These are phyloP conservation scores for Litoditis marina DNA, from an alignment of 2,888 invertebrate species.

Conservation along the genomic window DNA sequence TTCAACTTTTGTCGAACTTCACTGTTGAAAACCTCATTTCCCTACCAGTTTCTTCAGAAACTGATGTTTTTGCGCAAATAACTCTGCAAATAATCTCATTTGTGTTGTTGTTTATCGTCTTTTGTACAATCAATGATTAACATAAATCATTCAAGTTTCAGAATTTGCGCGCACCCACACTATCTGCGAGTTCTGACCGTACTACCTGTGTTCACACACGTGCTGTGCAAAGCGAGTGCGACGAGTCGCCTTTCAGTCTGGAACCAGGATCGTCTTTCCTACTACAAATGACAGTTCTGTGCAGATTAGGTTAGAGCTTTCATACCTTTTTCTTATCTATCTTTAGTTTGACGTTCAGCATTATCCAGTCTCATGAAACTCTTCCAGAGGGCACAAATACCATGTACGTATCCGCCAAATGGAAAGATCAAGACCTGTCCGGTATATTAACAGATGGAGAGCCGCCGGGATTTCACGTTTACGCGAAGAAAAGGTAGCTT, in stretches of 20 bases:
- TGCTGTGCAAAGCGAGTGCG: slow-evolving; percentile 9
- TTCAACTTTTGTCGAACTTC: too few relatives aligned
- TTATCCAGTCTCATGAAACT: background rate
- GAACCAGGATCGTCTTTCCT: slow-evolving; percentile 13
- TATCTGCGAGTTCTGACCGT: slow-evolving; percentile 19
- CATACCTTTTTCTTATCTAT: background rate
- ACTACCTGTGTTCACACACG: slow-evolving; percentile 16
- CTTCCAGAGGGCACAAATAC: slow-evolving; percentile 23
- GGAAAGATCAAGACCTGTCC: slow-evolving; percentile 29
- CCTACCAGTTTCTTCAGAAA: too few relatives aligned
- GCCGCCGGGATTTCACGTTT: slow-evolving; percentile 19
- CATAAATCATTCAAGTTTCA: too few relatives aligned
- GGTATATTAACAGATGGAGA: slow-evolving; percentile 38
- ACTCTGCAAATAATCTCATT: too few relatives aligned
- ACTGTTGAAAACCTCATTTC: too few relatives aligned
- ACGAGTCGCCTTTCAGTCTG: slow-evolving; percentile 13
- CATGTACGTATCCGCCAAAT: slow-evolving; percentile 29
- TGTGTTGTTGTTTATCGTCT: too few relatives aligned
- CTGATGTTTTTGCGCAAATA: too few relatives aligned
- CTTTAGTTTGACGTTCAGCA: background rate
- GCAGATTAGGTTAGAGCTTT: slow-evolving; percentile 10
- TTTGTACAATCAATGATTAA: too few relatives aligned
- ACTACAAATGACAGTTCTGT: slow-evolving; percentile 17
- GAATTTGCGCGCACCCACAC: too few relatives aligned
- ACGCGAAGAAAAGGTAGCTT: slow-evolving; percentile 26